These are phyloP conservation scores for Phataginus tricuspis DNA, from an alignment of 2,797 vertebrate species.

Conservation along the genomic window DNA sequence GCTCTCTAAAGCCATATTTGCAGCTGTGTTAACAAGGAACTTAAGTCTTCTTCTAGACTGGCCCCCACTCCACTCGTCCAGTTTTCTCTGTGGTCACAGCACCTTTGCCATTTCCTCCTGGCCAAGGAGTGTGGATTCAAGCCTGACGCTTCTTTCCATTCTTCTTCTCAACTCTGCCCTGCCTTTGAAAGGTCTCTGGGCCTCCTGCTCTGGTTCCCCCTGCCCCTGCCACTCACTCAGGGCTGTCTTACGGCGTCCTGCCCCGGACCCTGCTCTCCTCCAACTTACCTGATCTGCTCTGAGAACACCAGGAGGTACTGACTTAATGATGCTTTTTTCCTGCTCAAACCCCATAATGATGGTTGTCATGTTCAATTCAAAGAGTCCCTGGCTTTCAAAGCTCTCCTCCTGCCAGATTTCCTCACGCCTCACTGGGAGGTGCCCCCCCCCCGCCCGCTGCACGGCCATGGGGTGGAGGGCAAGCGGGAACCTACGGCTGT, in stretches of 20 bases:
- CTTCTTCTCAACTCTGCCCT: too few species aligned
- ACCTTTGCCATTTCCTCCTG: background rate
- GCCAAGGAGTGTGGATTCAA: background rate
- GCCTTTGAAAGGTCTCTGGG: background rate
- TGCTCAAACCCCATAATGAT: background rate
- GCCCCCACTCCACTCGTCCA: background rate
- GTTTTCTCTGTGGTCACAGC: background rate
- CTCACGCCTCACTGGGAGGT: background rate
- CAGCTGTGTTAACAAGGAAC: background rate
- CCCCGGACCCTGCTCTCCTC: background rate
- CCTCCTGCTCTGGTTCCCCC: background rate
- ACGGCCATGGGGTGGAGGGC: accelerated
- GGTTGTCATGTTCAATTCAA: background rate
- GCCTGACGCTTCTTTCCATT: accelerated
- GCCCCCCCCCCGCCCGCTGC: background rate
- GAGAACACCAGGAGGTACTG: background rate
- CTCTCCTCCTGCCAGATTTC: background rate
- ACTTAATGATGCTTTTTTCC: background rate
- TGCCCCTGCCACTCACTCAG: background rate
- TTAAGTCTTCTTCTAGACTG: background rate
- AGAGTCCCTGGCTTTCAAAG: background rate
- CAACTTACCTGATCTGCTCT: background rate
- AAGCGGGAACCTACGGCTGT: background rate
- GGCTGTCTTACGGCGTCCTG: accelerated
- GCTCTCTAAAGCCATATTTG: background rate